Conservation (phyloP, 2,888 invertebrate genomes). For the Philopedon plagiatum region DNA sequence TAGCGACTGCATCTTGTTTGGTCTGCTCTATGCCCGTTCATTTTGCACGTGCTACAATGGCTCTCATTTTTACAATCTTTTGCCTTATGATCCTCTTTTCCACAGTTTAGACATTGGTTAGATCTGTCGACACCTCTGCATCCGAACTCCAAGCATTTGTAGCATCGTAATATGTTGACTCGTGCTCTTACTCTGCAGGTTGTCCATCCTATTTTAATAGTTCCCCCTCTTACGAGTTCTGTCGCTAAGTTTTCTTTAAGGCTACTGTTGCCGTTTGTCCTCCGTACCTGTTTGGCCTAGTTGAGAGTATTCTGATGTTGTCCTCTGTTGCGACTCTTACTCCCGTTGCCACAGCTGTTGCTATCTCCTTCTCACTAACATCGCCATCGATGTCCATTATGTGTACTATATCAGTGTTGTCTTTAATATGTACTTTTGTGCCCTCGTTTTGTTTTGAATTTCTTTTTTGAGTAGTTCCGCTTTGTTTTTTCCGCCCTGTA, state of each 20-base stretch:
- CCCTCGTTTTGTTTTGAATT: not conserved
- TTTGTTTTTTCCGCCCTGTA: not conserved
- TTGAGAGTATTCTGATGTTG: not conserved
- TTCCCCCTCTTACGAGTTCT: conserved; percentile 5
- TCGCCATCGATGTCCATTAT: conserved; percentile 6
- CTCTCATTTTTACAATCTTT: conserved; percentile 24
- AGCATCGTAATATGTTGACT: conserved; percentile 1
- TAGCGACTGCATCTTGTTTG: conserved; percentile 1
- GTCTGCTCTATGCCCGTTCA: conserved; percentile 23
- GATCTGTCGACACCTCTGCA: conserved; percentile 18
- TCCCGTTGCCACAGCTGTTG: not conserved
- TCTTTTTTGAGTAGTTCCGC: conserved; percentile 7
- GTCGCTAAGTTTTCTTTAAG: not conserved
- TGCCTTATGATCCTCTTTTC: conserved; percentile 11
- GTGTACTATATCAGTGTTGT: not conserved
- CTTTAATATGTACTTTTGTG: conserved; percentile 6
- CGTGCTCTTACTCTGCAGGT: conserved; percentile 4
- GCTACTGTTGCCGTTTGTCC: not conserved
- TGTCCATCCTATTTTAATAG: conserved; percentile 24
- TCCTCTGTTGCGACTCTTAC: not conserved
- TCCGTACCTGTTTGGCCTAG: not conserved
- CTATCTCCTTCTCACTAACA: not conserved
- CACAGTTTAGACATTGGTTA: conserved; percentile 31
- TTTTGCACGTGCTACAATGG: conserved; percentile 7
- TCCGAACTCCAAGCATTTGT: conserved; percentile 12